Conservation (phyloP, 2,113 vertebrate genomes). For the Galeopterus variegatus region DNA sequence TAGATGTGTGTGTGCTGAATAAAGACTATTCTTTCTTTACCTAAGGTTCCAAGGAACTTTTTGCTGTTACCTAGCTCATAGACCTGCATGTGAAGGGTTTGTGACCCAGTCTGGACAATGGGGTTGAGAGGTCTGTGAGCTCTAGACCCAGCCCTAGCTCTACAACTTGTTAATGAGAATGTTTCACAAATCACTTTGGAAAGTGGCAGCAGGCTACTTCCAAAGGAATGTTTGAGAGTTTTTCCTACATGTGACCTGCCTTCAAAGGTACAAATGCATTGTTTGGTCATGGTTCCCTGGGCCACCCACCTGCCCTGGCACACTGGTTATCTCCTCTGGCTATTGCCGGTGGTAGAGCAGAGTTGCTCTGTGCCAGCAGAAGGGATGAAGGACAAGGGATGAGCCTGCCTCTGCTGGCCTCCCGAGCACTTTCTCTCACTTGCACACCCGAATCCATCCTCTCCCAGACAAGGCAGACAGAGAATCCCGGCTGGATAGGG, state of each 20-base stretch:
- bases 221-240: not conserved
- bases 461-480: not conserved
- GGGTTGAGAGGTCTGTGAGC: too few relatives aligned
- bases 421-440: not conserved
- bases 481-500: rapidly evolving
- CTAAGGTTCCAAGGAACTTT: too few relatives aligned
- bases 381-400: not conserved
- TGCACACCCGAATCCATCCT: not conserved
- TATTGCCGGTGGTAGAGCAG: rapidly evolving
- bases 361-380: not conserved
- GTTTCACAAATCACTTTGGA: not conserved
- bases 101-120: too few relatives aligned
- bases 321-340: not conserved
- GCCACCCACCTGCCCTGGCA: not conserved
- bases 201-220: not conserved
- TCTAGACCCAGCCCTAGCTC: too few relatives aligned
- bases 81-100: too few relatives aligned
- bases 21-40: too few relatives aligned
- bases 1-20: too few relatives aligned
- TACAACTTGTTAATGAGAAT: not conserved
- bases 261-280: not conserved
- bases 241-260: not conserved
- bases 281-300: rapidly evolving
- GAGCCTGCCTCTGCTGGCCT: not conserved
- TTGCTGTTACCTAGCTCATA: too few relatives aligned